Conservation (phyloP, 1,140 invertebrate species). For the Diachasmimorpha longicaudata region DNA sequence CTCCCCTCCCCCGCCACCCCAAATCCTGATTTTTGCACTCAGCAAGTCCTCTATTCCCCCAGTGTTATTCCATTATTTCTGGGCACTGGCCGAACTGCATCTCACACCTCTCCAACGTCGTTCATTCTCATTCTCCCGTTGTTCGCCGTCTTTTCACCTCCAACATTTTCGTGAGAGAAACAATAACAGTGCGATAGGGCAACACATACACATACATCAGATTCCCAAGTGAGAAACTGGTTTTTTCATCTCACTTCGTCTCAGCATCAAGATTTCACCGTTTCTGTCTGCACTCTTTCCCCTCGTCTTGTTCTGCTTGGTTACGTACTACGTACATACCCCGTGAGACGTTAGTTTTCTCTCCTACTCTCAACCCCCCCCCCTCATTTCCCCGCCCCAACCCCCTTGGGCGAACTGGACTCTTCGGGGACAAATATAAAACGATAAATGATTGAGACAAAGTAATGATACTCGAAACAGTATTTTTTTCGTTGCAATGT, state of each 20-base stretch:
- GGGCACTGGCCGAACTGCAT: not conserved
- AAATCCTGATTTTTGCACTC: not conserved
- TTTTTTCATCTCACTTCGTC: conserved; percentile 16
- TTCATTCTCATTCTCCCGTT: conserved; percentile 1
- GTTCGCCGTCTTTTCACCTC: not conserved
- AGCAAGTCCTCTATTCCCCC: not conserved
- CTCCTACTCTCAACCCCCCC: too few species aligned
- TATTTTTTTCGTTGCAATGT: not conserved
- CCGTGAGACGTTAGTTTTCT: not conserved
- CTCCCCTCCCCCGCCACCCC: too few species aligned
- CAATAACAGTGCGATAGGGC: conserved; percentile 28
- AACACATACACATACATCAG: not conserved
- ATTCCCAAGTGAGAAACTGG: conserved; percentile 28
- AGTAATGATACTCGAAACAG: not conserved
- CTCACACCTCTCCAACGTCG: not conserved
- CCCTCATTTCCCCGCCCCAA: not conserved
- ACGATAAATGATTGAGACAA: conserved; percentile 25
- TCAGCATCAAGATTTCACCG: not conserved
- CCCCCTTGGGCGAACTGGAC: not conserved
- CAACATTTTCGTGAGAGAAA: conserved; percentile 27
- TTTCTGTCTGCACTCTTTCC: conserved; percentile 3
- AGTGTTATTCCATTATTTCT: conserved; percentile 30
- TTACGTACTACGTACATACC: not conserved
- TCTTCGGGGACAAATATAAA: not conserved
- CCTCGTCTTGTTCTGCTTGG: conserved; percentile 7